A percentile compares a stretch with the other conserved stretches of the same genome.
phyloP scores from a whole-genome alignment of 1,140 invertebrate species.

The Diachasma alloeum region DNA sequence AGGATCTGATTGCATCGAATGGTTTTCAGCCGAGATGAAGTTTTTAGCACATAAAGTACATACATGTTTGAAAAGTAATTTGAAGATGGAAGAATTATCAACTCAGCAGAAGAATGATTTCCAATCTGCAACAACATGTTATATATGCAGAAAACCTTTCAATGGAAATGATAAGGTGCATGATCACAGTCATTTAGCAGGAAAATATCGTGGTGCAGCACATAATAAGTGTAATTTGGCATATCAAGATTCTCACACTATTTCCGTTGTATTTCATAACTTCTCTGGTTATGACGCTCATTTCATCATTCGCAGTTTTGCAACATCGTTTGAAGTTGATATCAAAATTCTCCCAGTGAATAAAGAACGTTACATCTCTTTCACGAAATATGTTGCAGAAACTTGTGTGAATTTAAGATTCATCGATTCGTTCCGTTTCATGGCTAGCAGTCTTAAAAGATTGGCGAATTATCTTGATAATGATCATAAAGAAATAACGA shows the following conservation, averaged over 20 bases:
- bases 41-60: slow-evolving; percentile 34
- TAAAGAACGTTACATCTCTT: no score
- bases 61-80: background rate
- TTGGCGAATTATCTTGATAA: no score
- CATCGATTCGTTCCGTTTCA: slow-evolving; percentile 42
- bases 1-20: slow-evolving; percentile 36
- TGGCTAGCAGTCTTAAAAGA: slow-evolving; percentile 33
- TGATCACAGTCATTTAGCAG: slow-evolving; percentile 24
- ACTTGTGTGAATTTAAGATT: slow-evolving; percentile 37
- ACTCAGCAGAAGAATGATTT: background rate
- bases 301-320: no score
- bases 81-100: background rate
- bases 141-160: background rate
- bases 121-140: background rate
- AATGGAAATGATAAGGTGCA: background rate
- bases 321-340: no score
- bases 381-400: slow-evolving; percentile 18
- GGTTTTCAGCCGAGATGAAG: slow-evolving; percentile 40
- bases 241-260: no score
- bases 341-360: no score
- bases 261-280: no score
- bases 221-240: slow-evolving; percentile 50
- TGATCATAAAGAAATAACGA: no score
- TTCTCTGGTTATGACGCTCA: no score
- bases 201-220: slow-evolving; percentile 41